Percentiles rank a stretch among this genome's conserved stretches.
Conservation (phyloP, 2,113 vertebrate species). For the Leptocoma aspasia region DNA sequence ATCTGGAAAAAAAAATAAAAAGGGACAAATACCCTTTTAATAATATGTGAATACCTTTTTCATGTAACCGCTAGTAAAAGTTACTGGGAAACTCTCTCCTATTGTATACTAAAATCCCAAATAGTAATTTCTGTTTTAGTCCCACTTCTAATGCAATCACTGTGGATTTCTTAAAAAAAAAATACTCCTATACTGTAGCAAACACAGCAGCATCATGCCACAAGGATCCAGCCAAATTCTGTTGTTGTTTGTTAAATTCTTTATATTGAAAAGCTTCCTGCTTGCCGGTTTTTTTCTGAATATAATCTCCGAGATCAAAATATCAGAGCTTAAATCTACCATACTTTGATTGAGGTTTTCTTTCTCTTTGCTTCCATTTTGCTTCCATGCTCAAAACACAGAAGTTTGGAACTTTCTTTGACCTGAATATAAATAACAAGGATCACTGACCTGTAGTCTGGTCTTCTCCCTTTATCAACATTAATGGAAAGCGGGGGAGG, state of each 20-base stretch:
- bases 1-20: background rate
- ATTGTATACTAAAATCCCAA: accelerated
- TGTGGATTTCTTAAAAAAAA: background rate
- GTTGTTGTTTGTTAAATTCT: background rate
- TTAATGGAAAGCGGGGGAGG: conserved; percentile 68
- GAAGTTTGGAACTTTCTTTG: conserved; percentile 51
- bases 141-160: background rate
- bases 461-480: conserved; percentile 75
- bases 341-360: background rate
- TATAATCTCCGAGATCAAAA: background rate
- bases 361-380: background rate
- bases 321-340: background rate
- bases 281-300: background rate
- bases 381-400: background rate
- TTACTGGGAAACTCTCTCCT: background rate
- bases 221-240: background rate
- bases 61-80: background rate
- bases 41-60: background rate
- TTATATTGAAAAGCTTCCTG: background rate
- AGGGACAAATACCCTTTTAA: accelerated
- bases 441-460: conserved; percentile 40
- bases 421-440: conserved; percentile 63
- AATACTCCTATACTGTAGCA: background rate
- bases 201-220: background rate
- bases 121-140: background rate